phyloP scores from a whole-genome alignment of 2,113 vertebrate species.

The Microtus montanus region DNA sequence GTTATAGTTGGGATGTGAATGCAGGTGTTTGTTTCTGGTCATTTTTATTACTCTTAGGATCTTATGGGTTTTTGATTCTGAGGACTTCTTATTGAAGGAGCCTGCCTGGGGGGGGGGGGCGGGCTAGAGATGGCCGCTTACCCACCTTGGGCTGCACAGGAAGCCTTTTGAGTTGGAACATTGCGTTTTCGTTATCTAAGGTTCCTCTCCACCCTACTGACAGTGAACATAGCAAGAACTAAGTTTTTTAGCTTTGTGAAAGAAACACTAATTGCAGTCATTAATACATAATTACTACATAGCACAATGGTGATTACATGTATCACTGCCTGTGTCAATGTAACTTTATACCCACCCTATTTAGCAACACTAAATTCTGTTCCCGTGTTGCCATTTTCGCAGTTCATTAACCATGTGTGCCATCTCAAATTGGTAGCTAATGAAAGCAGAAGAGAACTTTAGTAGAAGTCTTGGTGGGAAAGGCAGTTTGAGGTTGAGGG shows the following conservation, averaged over 20 bases:
- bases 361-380: slow-evolving; percentile 26
- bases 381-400: not conserved
- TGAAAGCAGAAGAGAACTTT: not conserved
- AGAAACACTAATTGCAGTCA: slow-evolving; percentile 67
- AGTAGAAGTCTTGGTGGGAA: not conserved
- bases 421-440: slow-evolving; percentile 9
- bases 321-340: slow-evolving; percentile 35
- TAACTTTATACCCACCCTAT: not conserved
- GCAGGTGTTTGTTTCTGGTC: not conserved
- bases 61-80: not conserved
- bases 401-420: not conserved
- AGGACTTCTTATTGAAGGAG: slow-evolving; percentile 6
- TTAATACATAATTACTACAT: slow-evolving; percentile 54
- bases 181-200: not conserved
- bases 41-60: not conserved
- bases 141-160: not conserved
- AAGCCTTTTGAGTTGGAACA: not conserved
- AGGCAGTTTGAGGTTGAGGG: not conserved
- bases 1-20: not conserved
- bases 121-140: not conserved
- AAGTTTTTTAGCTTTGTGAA: not conserved
- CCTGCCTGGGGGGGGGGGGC: not conserved
- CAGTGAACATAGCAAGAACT: slow-evolving; percentile 7
- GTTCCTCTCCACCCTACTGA: slow-evolving; percentile 30
- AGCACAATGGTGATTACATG: slow-evolving; percentile 23